Evolutionary conservation across 2,113 vertebrate species (phyloP).

Genomic region (Neogobius melanostomus): DNA sequence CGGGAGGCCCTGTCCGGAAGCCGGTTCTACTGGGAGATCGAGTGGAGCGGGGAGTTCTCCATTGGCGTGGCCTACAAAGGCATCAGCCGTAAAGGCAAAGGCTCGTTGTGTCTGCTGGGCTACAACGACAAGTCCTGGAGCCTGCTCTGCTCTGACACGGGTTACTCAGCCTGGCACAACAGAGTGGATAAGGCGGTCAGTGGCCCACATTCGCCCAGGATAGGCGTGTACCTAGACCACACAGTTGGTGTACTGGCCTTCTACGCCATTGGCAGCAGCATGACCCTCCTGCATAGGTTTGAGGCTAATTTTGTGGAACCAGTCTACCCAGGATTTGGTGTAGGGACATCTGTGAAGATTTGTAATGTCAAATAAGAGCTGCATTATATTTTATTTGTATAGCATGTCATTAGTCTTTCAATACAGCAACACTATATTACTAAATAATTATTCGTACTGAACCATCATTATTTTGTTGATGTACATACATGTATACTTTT

Average conservation of each 20-base stretch:
- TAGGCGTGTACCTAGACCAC: conserved; percentile 88
- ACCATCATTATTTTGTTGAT: conserved; percentile 23
- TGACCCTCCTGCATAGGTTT: conserved; percentile 82
- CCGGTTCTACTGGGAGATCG: conserved; percentile 93
- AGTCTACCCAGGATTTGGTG: conserved; percentile 88
- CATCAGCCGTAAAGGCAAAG: conserved; percentile 78
- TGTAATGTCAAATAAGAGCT: conserved; percentile 75
- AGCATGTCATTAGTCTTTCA: conserved; percentile 17
- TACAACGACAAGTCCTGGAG: conserved; percentile 92
- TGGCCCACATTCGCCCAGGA: conserved; percentile 74
- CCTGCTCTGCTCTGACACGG: conserved; percentile 83
- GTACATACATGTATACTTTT: conserved; percentile 11
- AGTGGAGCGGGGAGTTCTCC: conserved; percentile 81
- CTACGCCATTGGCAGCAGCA: conserved; percentile 82
- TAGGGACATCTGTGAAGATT: conserved; percentile 83
- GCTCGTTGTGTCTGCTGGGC: conserved; percentile 85
- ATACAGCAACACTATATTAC: neutral
- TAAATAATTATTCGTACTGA: conserved; percentile 29
- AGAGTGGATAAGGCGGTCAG: conserved; percentile 75
- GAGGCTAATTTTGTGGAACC: conserved; percentile 81
- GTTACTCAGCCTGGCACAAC: conserved; percentile 90
- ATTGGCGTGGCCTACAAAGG: conserved; percentile 84
- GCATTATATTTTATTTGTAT: neutral
- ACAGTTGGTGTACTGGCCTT: conserved; percentile 82
- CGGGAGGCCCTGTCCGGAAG: conserved; percentile 76